phyloP scores from a whole-genome alignment of 1,140 invertebrate species.

The Eulimnadia texana region DNA sequence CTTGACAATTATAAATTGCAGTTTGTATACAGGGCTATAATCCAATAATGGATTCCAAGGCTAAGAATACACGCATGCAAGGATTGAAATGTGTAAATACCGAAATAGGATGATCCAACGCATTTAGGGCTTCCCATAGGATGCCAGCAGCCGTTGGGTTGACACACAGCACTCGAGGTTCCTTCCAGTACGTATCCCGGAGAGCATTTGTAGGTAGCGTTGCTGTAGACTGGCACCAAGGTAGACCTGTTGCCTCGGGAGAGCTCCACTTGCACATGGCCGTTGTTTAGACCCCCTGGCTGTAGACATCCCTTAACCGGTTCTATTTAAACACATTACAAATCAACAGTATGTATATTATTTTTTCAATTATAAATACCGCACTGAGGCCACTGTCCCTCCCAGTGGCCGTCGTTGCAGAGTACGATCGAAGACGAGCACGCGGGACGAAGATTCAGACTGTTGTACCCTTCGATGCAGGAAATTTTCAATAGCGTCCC shows the following conservation, averaged over 20 bases:
- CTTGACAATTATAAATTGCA: too few relatives aligned
- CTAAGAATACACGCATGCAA: too few relatives aligned
- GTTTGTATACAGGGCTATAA: too few relatives aligned
- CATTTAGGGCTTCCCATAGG: conserved; percentile 29
- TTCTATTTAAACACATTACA: conserved; percentile 19
- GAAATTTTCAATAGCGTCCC: background rate
- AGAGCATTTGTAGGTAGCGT: conserved; percentile 30
- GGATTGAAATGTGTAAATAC: conserved; percentile 16
- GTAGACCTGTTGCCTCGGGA: conserved; percentile 8
- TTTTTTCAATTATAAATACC: background rate
- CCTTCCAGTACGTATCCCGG: conserved; percentile 31
- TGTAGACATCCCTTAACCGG: conserved; percentile 20
- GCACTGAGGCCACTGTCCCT: background rate
- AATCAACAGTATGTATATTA: background rate
- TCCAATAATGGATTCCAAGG: too few relatives aligned
- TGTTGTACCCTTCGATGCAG: conserved; percentile 5
- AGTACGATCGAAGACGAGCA: background rate
- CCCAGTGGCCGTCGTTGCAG: conserved; percentile 2
- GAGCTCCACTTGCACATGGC: conserved; percentile 13
- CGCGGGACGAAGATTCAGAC: background rate
- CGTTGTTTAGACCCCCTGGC: conserved; percentile 20
- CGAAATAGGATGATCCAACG: conserved; percentile 9
- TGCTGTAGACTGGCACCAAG: conserved; percentile 23
- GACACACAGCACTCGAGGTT: conserved; percentile 28
- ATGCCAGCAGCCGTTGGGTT: conserved; percentile 31